A percentile compares a stretch with the other conserved stretches of the same genome.
phyloP scores from a whole-genome alignment of 2,113 vertebrate species.

The Catharus minimus region DNA sequence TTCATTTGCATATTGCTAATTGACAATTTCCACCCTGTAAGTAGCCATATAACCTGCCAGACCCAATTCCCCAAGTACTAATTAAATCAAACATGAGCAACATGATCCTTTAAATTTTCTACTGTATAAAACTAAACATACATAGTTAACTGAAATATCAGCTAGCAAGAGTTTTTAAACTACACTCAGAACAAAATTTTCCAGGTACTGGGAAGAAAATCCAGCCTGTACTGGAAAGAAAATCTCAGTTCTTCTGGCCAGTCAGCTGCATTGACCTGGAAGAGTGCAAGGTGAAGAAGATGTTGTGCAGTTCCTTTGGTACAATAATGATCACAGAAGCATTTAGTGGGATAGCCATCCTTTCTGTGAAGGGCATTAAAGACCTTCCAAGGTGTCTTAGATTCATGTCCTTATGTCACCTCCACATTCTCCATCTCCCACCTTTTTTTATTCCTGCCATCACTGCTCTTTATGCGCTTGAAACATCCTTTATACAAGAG shows the following conservation, averaged over 20 bases:
- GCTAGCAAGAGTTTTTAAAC: neutral
- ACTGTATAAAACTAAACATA: neutral
- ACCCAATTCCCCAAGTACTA: slow-evolving; percentile 22
- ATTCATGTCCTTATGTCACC: neutral
- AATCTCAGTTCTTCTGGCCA: neutral
- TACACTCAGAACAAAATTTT: neutral
- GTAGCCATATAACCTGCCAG: slow-evolving; percentile 2
- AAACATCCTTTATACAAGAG: neutral
- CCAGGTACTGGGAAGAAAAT: neutral
- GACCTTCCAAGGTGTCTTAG: neutral
- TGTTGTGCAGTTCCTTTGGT: neutral
- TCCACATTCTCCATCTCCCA: neutral
- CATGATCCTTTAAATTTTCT: neutral
- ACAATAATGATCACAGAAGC: neutral
- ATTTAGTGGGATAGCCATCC: neutral
- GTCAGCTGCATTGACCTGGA: accelerated
- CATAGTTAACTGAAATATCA: neutral
- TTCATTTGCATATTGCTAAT: slow-evolving; percentile 49
- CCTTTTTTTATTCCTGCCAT: neutral
- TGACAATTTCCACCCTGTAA: slow-evolving; percentile 35
- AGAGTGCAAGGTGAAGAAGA: neutral
- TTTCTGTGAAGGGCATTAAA: neutral
- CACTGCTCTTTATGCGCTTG: neutral
- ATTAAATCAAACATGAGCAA: slow-evolving; percentile 26
- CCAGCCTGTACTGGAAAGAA: neutral